phyloP scores from a whole-genome alignment of 1,140 invertebrate species.

The Listronotus oregonensis region DNA sequence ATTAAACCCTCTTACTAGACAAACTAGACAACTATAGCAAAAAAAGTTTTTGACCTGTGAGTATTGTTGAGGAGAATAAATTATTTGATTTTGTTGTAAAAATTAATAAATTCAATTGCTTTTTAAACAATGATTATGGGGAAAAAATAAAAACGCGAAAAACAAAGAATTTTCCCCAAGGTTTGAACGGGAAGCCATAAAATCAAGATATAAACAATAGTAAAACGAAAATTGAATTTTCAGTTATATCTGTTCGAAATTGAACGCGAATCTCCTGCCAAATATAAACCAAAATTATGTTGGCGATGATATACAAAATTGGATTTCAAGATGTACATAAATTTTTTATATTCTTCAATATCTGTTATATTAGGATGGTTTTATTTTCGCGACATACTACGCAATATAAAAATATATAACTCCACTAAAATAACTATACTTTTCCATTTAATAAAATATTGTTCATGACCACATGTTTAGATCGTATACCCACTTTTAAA shows the following conservation, averaged over 20 bases:
- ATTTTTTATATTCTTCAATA: slow-evolving; percentile 18
- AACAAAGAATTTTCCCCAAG: slow-evolving; percentile 23
- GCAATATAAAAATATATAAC: neutral
- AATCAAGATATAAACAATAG: slow-evolving; percentile 36
- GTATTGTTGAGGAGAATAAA: too few species aligned
- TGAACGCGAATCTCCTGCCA: slow-evolving; percentile 30
- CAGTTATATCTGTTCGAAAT: slow-evolving; percentile 24
- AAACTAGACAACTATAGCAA: too few species aligned
- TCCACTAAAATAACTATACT: neutral
- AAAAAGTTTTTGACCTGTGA: too few species aligned
- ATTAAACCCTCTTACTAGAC: too few species aligned
- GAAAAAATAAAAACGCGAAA: slow-evolving; percentile 15
- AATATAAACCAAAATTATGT: slow-evolving; percentile 35
- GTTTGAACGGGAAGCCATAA: slow-evolving; percentile 20
- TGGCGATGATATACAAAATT: slow-evolving; percentile 26
- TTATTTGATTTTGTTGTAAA: too few species aligned
- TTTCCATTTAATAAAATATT: too few species aligned
- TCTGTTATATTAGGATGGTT: slow-evolving; percentile 3
- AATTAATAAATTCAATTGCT: too few species aligned
- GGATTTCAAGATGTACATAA: slow-evolving; percentile 25
- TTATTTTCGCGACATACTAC: slow-evolving; percentile 11
- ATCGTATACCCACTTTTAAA: too few species aligned
- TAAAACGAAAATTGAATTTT: slow-evolving; percentile 36
- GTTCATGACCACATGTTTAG: too few species aligned
- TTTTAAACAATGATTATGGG: neutral